These are phyloP conservation scores for Gephyroberyx darwinii DNA, from an alignment of 2,797 vertebrate genomes.

Conservation along the genomic window DNA sequence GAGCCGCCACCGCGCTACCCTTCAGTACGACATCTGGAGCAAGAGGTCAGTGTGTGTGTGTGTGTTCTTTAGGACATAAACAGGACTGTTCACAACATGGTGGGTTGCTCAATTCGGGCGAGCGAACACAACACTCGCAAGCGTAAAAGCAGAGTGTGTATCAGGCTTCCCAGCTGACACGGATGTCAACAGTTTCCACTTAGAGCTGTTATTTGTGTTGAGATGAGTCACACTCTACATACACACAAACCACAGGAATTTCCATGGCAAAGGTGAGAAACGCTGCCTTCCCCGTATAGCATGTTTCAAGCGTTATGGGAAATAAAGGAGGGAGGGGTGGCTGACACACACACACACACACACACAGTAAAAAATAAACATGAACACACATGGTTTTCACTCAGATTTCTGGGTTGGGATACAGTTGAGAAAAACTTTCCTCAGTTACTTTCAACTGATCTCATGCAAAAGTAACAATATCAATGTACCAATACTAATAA, in stretches of 20 bases:
- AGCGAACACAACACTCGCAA: background rate
- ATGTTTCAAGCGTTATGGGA: slow-evolving; percentile 68
- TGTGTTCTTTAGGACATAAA: background rate
- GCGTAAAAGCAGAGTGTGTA: no score
- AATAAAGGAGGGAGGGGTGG: slow-evolving; percentile 38
- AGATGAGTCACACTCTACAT: slow-evolving; percentile 26
- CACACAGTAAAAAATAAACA: background rate
- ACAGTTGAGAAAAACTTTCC: no score
- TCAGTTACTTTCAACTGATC: no score
- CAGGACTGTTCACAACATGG: background rate
- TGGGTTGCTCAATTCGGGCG: background rate
- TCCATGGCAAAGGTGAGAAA: slow-evolving; percentile 55
- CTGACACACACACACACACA: slow-evolving; percentile 8
- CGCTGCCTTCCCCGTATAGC: slow-evolving; percentile 25
- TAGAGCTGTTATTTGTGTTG: slow-evolving; percentile 44
- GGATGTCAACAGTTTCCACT: slow-evolving; percentile 41
- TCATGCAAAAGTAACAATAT: no score
- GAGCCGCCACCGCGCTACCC: slow-evolving; percentile 53
- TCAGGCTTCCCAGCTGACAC: slow-evolving; percentile 8
- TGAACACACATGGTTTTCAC: no score
- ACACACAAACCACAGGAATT: slow-evolving; percentile 45
- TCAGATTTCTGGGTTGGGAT: no score
- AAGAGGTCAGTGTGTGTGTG: slow-evolving; percentile 54
- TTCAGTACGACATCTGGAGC: slow-evolving; percentile 55
- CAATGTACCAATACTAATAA: no score